Percentiles rank a stretch among this genome's conserved stretches.
phyloP scores from a whole-genome alignment of 2,797 vertebrate species.

The Microhierax caerulescens region DNA sequence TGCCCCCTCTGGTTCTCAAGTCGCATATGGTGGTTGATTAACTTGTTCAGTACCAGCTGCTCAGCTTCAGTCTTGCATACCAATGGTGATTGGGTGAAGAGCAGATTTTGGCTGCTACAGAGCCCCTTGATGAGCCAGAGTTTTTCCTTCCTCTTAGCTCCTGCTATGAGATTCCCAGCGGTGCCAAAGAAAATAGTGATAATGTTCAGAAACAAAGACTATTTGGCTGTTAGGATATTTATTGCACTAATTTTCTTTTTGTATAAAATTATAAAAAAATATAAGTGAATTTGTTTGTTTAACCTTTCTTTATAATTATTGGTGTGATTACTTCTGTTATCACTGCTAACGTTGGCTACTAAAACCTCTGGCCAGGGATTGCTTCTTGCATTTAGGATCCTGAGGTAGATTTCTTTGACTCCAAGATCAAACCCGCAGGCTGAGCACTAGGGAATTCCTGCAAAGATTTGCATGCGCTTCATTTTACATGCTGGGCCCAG shows the following conservation, averaged over 20 bases:
- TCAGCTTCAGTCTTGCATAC: neutral
- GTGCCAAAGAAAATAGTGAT: constrained; percentile 71
- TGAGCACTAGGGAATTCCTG: constrained; percentile 7
- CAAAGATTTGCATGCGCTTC: constrained; percentile 34
- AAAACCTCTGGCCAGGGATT: neutral
- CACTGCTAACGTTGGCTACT: neutral
- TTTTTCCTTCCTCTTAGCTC: constrained; percentile 35
- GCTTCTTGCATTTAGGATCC: neutral
- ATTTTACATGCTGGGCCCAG: constrained; percentile 38
- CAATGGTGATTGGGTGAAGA: constrained; percentile 14
- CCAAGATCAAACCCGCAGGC: neutral
- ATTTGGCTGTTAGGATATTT: constrained; percentile 43
- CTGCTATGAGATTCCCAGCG: neutral
- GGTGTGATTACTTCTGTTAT: neutral
- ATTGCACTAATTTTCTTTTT: constrained; percentile 22
- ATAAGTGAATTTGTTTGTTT: neutral
- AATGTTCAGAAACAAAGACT: constrained; percentile 54
- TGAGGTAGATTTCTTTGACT: constrained; percentile 6
- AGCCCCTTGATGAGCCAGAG: constrained; percentile 24
- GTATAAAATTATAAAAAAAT: neutral
- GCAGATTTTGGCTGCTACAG: constrained; percentile 26
- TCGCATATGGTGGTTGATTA: neutral
- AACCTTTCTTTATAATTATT: constrained; percentile 13
- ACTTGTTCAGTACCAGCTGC: neutral
- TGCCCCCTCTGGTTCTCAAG: neutral